Conservation (phyloP, 2,888 invertebrate species). For the Callosobruchus maculatus region DNA sequence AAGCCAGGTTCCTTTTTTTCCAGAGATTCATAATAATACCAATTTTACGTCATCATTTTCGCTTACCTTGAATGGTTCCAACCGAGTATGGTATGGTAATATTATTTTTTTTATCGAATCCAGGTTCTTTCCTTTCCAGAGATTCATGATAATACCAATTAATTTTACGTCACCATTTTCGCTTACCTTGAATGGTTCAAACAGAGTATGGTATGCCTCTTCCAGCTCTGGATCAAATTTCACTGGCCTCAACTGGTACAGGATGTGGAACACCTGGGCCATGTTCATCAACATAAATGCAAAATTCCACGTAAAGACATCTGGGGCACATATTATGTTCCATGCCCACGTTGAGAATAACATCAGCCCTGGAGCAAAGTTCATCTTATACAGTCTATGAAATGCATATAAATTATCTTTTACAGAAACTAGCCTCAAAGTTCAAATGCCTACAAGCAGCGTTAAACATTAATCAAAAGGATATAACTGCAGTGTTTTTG, state of each 20-base stretch:
- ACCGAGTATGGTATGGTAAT: conserved; percentile 73
- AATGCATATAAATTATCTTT: too few relatives aligned
- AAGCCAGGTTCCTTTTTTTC: too few relatives aligned
- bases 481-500: too few relatives aligned
- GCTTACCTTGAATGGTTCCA: conserved; percentile 74
- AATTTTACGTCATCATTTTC: neutral
- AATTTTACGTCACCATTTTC: neutral
- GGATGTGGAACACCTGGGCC: conserved; percentile 73
- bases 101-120: too few relatives aligned
- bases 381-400: neutral
- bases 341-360: conserved; percentile 85
- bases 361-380: conserved; percentile 62
- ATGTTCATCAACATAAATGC: conserved; percentile 77
- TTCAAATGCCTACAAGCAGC: too few relatives aligned
- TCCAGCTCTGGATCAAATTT: conserved; percentile 81
- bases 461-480: too few relatives aligned
- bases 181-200: conserved; percentile 74
- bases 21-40: neutral
- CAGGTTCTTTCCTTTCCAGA: too few relatives aligned
- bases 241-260: conserved; percentile 79
- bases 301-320: conserved; percentile 86
- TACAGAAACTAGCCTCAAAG: too few relatives aligned
- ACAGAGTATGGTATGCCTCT: conserved; percentile 73
- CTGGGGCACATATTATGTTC: conserved; percentile 83
- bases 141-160: neutral